Evolutionary conservation across 2,797 vertebrate species (phyloP).

Genomic region (Cyprinodon diabolis): DNA sequence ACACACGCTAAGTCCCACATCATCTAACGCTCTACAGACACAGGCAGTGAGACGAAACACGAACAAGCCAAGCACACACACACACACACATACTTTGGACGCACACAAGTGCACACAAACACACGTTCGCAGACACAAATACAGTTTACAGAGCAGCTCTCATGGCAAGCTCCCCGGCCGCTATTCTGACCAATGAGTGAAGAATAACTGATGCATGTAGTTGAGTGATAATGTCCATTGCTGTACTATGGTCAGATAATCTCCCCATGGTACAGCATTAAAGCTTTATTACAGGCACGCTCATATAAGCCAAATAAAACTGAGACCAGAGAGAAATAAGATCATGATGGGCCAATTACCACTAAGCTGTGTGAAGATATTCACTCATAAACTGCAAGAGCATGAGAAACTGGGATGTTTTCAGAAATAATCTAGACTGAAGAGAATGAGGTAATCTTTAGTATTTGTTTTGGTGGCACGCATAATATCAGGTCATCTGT

Average conservation of each 20-base stretch:
- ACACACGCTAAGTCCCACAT: conserved; percentile 14
- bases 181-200: conserved; percentile 66
- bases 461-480: conserved; percentile 31
- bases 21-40: conserved; percentile 14
- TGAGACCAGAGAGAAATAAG: conserved; percentile 62
- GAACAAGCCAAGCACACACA: conserved; percentile 3
- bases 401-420: conserved; percentile 47
- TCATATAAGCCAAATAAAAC: conserved; percentile 67
- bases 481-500: conserved; percentile 32
- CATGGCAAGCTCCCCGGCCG: conserved; percentile 67
- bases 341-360: conserved; percentile 67
- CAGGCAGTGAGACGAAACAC: conserved; percentile 14
- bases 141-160: conserved; percentile 46
- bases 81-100: not conserved
- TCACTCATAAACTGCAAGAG: conserved; percentile 42
- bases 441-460: conserved; percentile 46
- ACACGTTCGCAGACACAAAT: conserved; percentile 15
- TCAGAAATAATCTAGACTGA: conserved; percentile 48
- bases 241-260: conserved; percentile 69
- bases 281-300: conserved; percentile 71
- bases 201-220: conserved; percentile 74
- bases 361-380: conserved; percentile 60
- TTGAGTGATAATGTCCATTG: conserved; percentile 72
- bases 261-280: conserved; percentile 69
- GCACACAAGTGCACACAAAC: conserved; percentile 2